Evolutionary conservation across 2,888 invertebrate species (phyloP), one percentile per base, ranked within the genome.

Genomic region (Eupithecia exiguata): DNA sequence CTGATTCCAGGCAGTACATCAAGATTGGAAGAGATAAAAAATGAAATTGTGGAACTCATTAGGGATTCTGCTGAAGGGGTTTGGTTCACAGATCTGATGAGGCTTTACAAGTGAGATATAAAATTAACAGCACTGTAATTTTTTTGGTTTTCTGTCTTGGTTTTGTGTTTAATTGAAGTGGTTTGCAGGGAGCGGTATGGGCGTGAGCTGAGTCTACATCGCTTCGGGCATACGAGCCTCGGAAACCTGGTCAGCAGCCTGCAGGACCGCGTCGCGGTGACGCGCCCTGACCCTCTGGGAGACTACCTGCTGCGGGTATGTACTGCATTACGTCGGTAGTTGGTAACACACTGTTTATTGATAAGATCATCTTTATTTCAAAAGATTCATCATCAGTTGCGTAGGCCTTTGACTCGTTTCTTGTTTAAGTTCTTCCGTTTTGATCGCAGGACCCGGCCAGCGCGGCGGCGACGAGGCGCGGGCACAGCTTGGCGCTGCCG

Each of bases 81-180:
- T 16, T 92, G 92, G 91, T 93, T 93, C 79, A 87, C 90, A 0
- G 92, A 94, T 62, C 84, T 95, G 6, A 87, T 93, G 10, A 80
- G 85, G 18, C 75, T 91, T 5, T 95, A 95, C 83, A 90, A 89
- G 95, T 95, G 46, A 40, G 68, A 65, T 62, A 25, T 10, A 25
- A 12, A 36, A 35, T 58, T 25, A 58, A 21, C 5, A 58, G 25
- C 25, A 25, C 25, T 58, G 10, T 53, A n/a, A n/a, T n/a, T 1
- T 21, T 25, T 14, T 58, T 12, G 1, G 53, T 7, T 53, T 58
- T 12, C 53, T 21, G 12, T 58, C 25, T 21, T 58, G 25, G 58
- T 25, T 58, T 25, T 58, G 21, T 25, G 58, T 25, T 1, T 14
- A 46, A 46, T 14, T 36, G 7, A 30, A 67, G 16, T 21, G 9